A percentile compares a stretch with the other conserved stretches of the same genome.
These are phyloP conservation scores for Zoanthus sociatus DNA, from an alignment of 92 coral and sea anemone species.

Conservation along the genomic window DNA sequence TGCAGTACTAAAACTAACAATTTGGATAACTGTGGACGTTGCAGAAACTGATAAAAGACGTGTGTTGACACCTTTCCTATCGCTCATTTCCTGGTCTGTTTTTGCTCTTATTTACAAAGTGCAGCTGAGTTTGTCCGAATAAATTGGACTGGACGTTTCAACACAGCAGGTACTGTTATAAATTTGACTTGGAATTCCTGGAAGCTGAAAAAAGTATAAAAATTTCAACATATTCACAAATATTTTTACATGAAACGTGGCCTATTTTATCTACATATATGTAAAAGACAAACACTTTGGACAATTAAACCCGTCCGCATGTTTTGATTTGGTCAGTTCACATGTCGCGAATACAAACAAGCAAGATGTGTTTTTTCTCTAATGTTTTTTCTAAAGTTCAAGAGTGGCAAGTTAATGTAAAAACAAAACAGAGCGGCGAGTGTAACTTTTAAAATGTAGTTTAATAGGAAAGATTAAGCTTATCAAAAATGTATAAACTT, in stretches of 20 bases:
- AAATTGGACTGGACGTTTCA: not conserved
- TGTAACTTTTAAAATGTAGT: not conserved
- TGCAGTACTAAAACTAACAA: not conserved
- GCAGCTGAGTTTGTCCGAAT: not conserved
- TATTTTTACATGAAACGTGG: conserved; percentile 8
- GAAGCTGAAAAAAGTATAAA: not conserved
- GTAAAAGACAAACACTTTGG: conserved; percentile 14
- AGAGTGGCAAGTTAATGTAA: conserved; percentile 4
- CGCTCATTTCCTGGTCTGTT: not conserved
- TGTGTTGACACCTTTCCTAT: conserved; percentile 5
- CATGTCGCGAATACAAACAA: conserved; percentile 34
- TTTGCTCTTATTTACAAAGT: not conserved
- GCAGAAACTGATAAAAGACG: conserved; percentile 16
- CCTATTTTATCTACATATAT: conserved; percentile 1
- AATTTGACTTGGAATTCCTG: not conserved
- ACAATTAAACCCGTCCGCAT: conserved; percentile 1
- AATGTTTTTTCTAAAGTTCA: conserved; percentile 30
- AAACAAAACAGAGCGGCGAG: conserved; percentile 8
- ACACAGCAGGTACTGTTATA: not conserved
- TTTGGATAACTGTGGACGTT: conserved; percentile 8
- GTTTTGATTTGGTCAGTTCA: conserved; percentile 22
- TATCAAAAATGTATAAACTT: not conserved
- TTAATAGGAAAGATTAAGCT: not conserved
- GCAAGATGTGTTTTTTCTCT: not conserved
- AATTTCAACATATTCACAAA: not conserved